A percentile compares a stretch with the other conserved stretches of the same genome.
Evolutionary conservation across 2,888 invertebrate species (phyloP).

Genomic region (Harpalus rubripes): DNA sequence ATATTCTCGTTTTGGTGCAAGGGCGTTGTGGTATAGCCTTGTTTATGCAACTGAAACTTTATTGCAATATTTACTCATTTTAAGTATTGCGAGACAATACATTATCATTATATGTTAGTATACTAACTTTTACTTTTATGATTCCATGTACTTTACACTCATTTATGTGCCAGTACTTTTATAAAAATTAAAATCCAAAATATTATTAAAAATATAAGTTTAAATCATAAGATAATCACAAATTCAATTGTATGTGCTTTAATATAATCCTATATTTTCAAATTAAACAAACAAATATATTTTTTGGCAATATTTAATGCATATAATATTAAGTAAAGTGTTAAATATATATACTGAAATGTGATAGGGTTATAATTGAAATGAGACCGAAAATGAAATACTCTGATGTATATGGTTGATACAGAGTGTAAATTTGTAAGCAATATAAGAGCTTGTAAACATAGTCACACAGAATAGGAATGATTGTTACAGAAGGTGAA

Average conservation of each 20-base stretch:
- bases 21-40: constrained; percentile 37
- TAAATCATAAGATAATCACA: neutral
- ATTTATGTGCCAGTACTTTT: no score
- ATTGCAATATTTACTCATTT: neutral
- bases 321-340: neutral
- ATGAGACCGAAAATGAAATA: no score
- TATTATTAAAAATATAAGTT: neutral
- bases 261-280: constrained; percentile 7
- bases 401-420: no score
- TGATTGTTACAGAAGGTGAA: neutral
- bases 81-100: no score
- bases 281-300: neutral
- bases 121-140: no score
- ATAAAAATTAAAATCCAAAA: no score
- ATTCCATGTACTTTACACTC: no score
- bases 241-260: neutral
- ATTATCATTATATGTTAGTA: no score
- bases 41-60: constrained; percentile 34
- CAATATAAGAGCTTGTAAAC: no score
- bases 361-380: neutral
- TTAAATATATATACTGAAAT: neutral
- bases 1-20: constrained; percentile 52
- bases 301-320: constrained; percentile 1
- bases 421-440: no score
- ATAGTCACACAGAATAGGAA: neutral